These are phyloP conservation scores for Eupithecia tripunctaria DNA, from an alignment of 2,888 invertebrate genomes.

Conservation along the genomic window DNA sequence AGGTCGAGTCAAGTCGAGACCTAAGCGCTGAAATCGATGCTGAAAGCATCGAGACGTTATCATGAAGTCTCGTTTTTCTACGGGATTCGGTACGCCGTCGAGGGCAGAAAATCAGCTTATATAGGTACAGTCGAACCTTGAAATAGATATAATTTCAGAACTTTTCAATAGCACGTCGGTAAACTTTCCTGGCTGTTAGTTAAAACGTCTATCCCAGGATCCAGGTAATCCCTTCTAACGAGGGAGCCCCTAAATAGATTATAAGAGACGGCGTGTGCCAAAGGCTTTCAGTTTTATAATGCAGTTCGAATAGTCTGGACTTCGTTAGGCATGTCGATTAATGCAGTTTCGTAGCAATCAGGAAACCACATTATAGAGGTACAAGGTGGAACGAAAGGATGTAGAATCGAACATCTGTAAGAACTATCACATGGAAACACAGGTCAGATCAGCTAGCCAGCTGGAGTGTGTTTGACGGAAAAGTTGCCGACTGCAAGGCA, in stretches of 20 bases:
- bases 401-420: too few species aligned
- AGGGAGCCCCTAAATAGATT: constrained; percentile 6
- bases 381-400: background rate
- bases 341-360: background rate
- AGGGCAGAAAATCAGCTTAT: too few species aligned
- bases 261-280: background rate
- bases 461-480: too few species aligned
- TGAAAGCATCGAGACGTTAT: too few species aligned
- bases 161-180: background rate
- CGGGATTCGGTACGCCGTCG: too few species aligned
- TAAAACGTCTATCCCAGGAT: background rate
- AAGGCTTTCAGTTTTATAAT: background rate
- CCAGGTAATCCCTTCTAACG: background rate
- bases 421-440: too few species aligned
- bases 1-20: too few species aligned
- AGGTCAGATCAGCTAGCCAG: background rate
- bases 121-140: too few species aligned
- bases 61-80: too few species aligned
- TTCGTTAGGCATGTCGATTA: background rate
- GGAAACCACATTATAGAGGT: background rate
- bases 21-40: too few species aligned
- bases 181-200: background rate
- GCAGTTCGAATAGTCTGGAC: background rate
- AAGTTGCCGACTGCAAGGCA: too few species aligned
- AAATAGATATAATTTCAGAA: too few species aligned